phyloP scores from a whole-genome alignment of 23 tunicate species.

The Botrylloides violaceus region DNA sequence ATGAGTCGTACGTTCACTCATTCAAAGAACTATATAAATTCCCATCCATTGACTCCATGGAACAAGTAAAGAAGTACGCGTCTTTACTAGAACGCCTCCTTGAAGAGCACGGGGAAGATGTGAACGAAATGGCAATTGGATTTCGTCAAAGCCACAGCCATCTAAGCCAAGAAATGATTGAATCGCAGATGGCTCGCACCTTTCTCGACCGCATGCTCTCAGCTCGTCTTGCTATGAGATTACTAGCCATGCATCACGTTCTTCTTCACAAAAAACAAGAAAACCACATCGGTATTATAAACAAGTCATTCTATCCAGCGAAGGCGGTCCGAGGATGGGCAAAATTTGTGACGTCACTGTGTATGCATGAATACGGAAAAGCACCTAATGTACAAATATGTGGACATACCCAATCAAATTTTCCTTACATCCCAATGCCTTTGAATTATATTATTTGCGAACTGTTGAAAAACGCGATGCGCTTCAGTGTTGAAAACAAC shows the following conservation, averaged over 20 bases:
- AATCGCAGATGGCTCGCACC: slow-evolving; percentile 23
- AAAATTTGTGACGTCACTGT: slow-evolving; percentile 4
- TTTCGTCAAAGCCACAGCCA: slow-evolving; percentile 37
- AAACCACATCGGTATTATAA: slow-evolving; percentile 32
- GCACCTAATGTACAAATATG: slow-evolving; percentile 29
- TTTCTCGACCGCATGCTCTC: slow-evolving; percentile 35
- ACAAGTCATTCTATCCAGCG: slow-evolving; percentile 29
- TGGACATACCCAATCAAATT: slow-evolving; percentile 34
- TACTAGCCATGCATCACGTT: slow-evolving; percentile 35
- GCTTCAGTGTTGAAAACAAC: slow-evolving; percentile 31
- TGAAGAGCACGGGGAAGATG: slow-evolving; percentile 21
- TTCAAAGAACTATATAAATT: slow-evolving; percentile 22
- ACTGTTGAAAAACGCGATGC: slow-evolving; percentile 30
- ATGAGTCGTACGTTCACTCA: slow-evolving; percentile 25
- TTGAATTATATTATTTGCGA: slow-evolving; percentile 36
- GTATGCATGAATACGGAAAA: slow-evolving; percentile 19
- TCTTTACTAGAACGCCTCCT: slow-evolving; percentile 12
- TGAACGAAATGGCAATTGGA: slow-evolving; percentile 21
- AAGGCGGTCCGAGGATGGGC: slow-evolving; percentile 14
- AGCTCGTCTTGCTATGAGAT: slow-evolving; percentile 23
- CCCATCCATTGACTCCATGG: slow-evolving; percentile 2
- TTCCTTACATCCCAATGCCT: slow-evolving; percentile 39
- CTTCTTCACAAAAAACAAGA: slow-evolving; percentile 20
- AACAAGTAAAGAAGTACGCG: slow-evolving; percentile 25
- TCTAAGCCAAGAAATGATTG: slow-evolving; percentile 24